Conservation (phyloP, 2,797 vertebrate genomes). For the Oceanodroma leucorhoa region DNA sequence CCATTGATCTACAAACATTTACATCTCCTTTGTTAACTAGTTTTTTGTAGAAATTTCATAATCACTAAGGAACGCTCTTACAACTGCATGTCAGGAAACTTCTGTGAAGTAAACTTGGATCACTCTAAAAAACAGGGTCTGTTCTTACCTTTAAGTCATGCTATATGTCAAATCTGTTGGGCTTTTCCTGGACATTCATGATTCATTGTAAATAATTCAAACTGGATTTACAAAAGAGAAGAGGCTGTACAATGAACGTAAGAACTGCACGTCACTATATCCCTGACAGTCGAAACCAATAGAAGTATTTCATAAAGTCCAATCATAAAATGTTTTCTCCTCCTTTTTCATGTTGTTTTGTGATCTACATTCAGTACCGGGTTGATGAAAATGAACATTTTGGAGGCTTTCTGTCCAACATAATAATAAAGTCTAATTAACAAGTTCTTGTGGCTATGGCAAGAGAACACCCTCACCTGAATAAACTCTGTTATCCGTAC, state of each 20-base stretch:
- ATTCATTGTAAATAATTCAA: conserved; percentile 70
- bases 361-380: background rate
- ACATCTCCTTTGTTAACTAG: conserved; percentile 79
- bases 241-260: conserved; percentile 24
- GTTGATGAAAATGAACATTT: background rate
- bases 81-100: conserved; percentile 59
- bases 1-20: conserved; percentile 79
- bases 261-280: conserved; percentile 16
- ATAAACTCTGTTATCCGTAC: background rate
- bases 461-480: background rate
- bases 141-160: conserved; percentile 18
- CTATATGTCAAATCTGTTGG: conserved; percentile 53
- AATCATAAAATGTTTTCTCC: background rate
- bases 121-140: conserved; percentile 5
- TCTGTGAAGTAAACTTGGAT: conserved; percentile 52
- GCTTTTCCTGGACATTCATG: conserved; percentile 48
- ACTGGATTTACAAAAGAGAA: conserved; percentile 62
- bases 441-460: background rate
- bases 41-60: conserved; percentile 77
- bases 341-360: background rate
- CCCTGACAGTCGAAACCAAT: background rate
- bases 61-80: conserved; percentile 64
- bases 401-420: background rate
- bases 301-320: background rate
- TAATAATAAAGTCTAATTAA: background rate